Evolutionary conservation across 2,888 invertebrate genomes (phyloP), one percentile per base, ranked within the genome.

Genomic region (Holacanthella duospinosa): DNA sequence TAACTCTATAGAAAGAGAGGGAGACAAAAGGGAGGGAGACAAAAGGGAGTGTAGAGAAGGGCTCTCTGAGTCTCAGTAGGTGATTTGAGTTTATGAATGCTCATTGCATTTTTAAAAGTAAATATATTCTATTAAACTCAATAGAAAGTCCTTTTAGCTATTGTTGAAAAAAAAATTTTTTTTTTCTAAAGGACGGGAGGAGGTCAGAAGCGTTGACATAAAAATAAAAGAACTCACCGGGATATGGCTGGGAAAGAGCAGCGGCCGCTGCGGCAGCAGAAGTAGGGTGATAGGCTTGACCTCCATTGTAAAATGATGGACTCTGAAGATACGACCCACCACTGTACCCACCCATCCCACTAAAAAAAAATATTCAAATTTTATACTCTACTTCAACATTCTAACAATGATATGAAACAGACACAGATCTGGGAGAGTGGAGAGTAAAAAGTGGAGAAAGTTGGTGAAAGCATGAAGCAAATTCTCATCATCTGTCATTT

Each of bases 191-290:
- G 57, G 28, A 43, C 28, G 54, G 60, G 57, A 62, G 65, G 64
- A 59, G 65, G 65, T 63, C 61, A 59, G 64, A 21, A 64, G 69
- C 66, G 68, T 66, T 66, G 68, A 68, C 67, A 70, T 64, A 58
- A 55, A 62, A 29, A 67, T 63, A 66, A 66, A 66, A 60, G 61
- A 55, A 65, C 69, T 70, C 68, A 72, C 72, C 70, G 59, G 72
- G 64, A 64, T 72, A 72, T 29, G 70, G 67, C 66, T 72, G 72
- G 59, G 72, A 72, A 70, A 72, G 72, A 63, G 68, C 72, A 65
- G 72, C 70, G 61, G 70, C 68, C 53, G 61, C 48, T 16, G 60
- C 60, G 21, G 54, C 60, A 21, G 61, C 61, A 26, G 59, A 25
- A 44, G 55, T 24, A 21, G 63, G 60, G 48, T 68, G 67, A 61